phyloP scores from a whole-genome alignment of 2,888 invertebrate species.

The Xestia c-nigrum region DNA sequence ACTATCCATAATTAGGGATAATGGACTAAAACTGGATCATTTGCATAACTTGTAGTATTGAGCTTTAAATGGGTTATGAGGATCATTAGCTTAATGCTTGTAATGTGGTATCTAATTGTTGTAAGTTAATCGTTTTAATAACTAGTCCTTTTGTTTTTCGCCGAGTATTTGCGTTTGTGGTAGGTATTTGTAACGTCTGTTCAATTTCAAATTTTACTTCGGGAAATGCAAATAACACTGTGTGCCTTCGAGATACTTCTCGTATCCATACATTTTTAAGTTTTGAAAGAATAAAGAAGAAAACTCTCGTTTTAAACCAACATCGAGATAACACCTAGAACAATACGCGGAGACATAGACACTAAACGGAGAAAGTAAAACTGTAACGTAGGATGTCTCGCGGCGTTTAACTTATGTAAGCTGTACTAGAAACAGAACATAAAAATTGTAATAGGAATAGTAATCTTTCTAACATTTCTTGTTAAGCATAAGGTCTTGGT shows the following conservation, averaged over 20 bases:
- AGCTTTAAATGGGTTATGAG: not conserved
- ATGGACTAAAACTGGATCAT: conserved; percentile 14
- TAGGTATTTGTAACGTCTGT: not conserved
- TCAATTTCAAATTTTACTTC: not conserved
- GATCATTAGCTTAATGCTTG: conserved; percentile 14
- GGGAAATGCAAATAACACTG: not conserved
- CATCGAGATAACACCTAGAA: conserved; percentile 42
- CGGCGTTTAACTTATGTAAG: conserved; percentile 52
- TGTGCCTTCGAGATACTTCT: not conserved
- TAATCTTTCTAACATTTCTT: not conserved
- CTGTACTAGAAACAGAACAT: conserved; percentile 41
- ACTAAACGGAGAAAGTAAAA: conserved; percentile 61
- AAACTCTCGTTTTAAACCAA: not conserved
- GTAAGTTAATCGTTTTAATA: not conserved
- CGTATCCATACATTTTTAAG: not conserved
- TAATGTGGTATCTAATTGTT: not conserved
- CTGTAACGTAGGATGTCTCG: conserved; percentile 43
- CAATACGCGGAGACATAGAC: conserved; percentile 51
- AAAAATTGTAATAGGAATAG: conserved; percentile 8
- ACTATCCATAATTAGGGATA: conserved; percentile 6
- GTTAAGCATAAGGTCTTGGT: not conserved
- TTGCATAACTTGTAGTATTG: conserved; percentile 5
- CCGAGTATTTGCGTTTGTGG: not conserved
- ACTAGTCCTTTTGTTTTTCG: conserved; percentile 1
- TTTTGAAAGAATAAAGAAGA: not conserved